Evolutionary conservation across 2,113 vertebrate genomes (phyloP).

Genomic region (Tylochromis polylepis): DNA sequence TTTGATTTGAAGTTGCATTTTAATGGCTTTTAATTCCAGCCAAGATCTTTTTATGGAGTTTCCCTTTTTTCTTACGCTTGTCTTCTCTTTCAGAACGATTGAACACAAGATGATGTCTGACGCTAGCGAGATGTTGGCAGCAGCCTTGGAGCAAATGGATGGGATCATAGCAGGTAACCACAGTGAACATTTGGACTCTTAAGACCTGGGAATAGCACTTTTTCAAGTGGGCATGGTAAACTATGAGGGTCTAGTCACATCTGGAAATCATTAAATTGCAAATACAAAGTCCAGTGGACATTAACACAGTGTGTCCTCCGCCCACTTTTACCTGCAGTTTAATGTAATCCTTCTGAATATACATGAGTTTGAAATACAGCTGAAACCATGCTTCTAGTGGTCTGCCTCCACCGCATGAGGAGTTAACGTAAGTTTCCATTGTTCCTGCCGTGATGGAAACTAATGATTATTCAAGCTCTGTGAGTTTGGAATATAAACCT

Average conservation of each 20-base stretch:
- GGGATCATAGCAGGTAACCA: constrained; percentile 93
- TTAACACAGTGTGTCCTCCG: background rate
- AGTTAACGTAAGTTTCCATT: constrained; percentile 57
- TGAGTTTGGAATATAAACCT: constrained; percentile 11
- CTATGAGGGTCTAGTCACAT: constrained; percentile 31
- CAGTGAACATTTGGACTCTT: background rate
- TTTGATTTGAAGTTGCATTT: background rate
- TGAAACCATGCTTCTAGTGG: background rate
- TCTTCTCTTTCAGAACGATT: constrained; percentile 40
- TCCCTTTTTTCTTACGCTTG: background rate
- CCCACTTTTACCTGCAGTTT: constrained; percentile 2
- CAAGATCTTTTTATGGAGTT: background rate
- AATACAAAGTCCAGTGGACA: background rate
- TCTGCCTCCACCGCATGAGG: background rate
- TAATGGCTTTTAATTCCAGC: background rate
- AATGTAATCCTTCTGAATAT: background rate
- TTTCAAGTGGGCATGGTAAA: constrained; percentile 18
- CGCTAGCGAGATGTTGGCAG: constrained; percentile 96
- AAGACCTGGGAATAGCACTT: background rate
- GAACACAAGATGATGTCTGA: constrained; percentile 87
- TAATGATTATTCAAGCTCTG: constrained; percentile 56
- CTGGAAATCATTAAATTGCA: constrained; percentile 43
- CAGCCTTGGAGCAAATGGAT: constrained; percentile 97
- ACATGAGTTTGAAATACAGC: background rate
- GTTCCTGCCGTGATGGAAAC: constrained; percentile 44